These are phyloP conservation scores for Fistularia commersonii DNA, from an alignment of 2,797 vertebrate genomes.

Conservation along the genomic window DNA sequence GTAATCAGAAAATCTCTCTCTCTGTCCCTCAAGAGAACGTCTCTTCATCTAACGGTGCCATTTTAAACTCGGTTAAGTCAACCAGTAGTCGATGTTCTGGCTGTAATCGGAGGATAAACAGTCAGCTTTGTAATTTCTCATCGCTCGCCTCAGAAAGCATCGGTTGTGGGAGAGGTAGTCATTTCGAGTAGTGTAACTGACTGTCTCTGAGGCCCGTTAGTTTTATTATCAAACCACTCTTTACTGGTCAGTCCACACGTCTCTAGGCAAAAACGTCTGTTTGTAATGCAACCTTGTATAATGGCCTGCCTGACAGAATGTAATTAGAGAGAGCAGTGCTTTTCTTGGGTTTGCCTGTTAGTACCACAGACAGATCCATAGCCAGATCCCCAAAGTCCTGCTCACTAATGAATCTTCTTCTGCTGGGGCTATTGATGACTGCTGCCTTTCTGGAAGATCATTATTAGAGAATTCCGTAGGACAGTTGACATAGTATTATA, in stretches of 20 bases:
- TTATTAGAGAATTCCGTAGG: slow-evolving; percentile 63
- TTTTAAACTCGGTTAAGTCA: background rate
- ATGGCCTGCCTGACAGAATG: slow-evolving; percentile 68
- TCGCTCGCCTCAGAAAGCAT: slow-evolving; percentile 30
- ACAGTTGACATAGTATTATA: slow-evolving; percentile 57
- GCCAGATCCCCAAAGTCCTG: slow-evolving; percentile 61
- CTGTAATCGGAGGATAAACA: slow-evolving; percentile 9
- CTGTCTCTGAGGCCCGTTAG: slow-evolving; percentile 47
- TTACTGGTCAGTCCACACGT: slow-evolving; percentile 64
- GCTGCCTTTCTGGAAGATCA: slow-evolving; percentile 57
- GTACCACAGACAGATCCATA: slow-evolving; percentile 65
- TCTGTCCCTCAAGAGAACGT: background rate
- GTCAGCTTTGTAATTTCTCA: slow-evolving; percentile 23
- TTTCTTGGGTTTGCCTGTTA: slow-evolving; percentile 56
- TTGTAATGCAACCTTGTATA: slow-evolving; percentile 68
- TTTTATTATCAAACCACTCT: slow-evolving; percentile 71
- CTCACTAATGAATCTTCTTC: slow-evolving; percentile 64
- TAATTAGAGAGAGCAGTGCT: slow-evolving; percentile 71
- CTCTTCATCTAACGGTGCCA: background rate
- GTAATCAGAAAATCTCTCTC: too few species aligned
- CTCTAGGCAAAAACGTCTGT: slow-evolving; percentile 62
- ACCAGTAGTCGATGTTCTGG: slow-evolving; percentile 6
- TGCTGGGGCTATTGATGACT: slow-evolving; percentile 63
- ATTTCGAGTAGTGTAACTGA: slow-evolving; percentile 31
- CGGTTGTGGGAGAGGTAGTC: slow-evolving; percentile 25